Conservation (phyloP, 2,888 invertebrate species). For the Brenthis hecate region DNA sequence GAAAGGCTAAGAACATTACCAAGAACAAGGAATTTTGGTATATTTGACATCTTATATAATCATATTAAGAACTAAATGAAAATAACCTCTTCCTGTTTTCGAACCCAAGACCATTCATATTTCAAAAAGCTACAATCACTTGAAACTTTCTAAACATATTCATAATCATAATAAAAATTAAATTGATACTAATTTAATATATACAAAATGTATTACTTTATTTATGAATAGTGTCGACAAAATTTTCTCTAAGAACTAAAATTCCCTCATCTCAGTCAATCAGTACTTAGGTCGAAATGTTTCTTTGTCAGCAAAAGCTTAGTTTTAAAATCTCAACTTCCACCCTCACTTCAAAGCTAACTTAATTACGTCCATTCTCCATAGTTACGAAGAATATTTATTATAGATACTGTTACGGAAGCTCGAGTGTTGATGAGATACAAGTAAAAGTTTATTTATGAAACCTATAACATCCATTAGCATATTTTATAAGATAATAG, state of each 20-base stretch:
- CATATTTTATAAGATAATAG: not conserved
- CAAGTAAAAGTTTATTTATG: conserved; percentile 11
- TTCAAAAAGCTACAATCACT: too few relatives aligned
- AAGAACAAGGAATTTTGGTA: too few relatives aligned
- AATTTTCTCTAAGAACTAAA: not conserved
- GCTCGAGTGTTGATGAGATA: conserved; percentile 16
- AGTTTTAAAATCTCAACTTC: conserved; percentile 35
- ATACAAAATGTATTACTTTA: not conserved
- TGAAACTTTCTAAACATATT: not conserved
- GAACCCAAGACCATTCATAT: too few relatives aligned
- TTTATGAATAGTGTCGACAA: not conserved
- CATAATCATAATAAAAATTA: not conserved
- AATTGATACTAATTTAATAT: not conserved
- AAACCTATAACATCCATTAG: conserved; percentile 1
- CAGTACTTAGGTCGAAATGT: conserved; percentile 24
- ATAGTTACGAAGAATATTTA: conserved; percentile 44
- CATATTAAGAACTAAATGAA: too few relatives aligned
- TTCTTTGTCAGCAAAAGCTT: conserved; percentile 35
- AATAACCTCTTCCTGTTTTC: too few relatives aligned
- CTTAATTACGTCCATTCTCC: conserved; percentile 40
- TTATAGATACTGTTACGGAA: conserved; percentile 41
- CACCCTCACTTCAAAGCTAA: conserved; percentile 29
- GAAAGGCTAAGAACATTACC: too few relatives aligned
- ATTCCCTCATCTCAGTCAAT: conserved; percentile 9
- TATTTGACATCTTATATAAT: too few relatives aligned